phyloP scores from a whole-genome alignment of 2,113 vertebrate species.

The Anolis sagrei region DNA sequence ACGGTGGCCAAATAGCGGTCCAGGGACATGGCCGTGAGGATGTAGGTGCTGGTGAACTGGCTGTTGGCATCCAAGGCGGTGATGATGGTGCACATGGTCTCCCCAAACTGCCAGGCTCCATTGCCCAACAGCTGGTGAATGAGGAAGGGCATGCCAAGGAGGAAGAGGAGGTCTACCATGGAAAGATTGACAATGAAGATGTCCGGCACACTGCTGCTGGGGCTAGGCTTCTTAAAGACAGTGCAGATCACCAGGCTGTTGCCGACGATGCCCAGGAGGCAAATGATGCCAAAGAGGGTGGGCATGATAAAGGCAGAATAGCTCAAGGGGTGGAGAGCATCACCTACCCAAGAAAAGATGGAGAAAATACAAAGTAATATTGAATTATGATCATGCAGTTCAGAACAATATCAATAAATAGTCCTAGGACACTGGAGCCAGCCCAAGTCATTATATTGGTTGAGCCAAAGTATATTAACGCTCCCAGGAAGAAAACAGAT shows the following conservation, averaged over 20 bases:
- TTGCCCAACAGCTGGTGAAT: constrained; percentile 72
- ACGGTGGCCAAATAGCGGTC: constrained; percentile 61
- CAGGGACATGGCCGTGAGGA: constrained; percentile 66
- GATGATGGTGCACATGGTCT: constrained; percentile 62
- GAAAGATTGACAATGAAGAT: constrained; percentile 71
- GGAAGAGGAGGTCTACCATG: constrained; percentile 69
- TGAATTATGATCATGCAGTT: too few species aligned
- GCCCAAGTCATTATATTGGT: too few species aligned
- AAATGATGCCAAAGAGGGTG: constrained; percentile 75
- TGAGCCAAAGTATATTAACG: too few species aligned
- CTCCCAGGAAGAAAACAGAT: too few species aligned
- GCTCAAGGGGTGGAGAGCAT: constrained; percentile 6
- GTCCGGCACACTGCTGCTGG: constrained; percentile 65
- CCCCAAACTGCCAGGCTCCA: constrained; percentile 63
- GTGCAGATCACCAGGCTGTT: constrained; percentile 74
- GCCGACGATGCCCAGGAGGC: constrained; percentile 68
- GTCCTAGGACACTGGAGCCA: not conserved
- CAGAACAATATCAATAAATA: not conserved
- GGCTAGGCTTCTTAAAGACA: constrained; percentile 74
- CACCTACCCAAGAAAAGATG: constrained; percentile 27
- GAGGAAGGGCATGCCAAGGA: constrained; percentile 70
- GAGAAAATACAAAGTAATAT: not conserved
- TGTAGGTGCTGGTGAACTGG: constrained; percentile 71
- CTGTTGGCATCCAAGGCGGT: constrained; percentile 71
- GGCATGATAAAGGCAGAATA: constrained; percentile 73